A percentile compares a stretch with the other conserved stretches of the same genome.
Conservation (phyloP, 2,113 vertebrate species). For the Panurus biarmicus region DNA sequence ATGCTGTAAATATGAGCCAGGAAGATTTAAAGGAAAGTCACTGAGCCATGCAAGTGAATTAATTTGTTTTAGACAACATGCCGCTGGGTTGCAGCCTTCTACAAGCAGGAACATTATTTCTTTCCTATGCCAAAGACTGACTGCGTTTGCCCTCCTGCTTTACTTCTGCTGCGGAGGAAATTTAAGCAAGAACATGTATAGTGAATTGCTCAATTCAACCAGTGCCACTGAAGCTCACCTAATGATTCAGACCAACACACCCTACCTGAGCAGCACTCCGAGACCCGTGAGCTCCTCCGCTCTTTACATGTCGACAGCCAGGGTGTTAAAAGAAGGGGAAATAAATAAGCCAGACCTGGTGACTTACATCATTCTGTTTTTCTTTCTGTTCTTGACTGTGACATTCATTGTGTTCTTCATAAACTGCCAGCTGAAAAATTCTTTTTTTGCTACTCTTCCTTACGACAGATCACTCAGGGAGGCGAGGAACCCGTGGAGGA, state of each 20-base stretch:
- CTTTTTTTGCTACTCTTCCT: constrained; percentile 94
- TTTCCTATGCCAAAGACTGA: constrained; percentile 18
- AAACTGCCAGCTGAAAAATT: constrained; percentile 95
- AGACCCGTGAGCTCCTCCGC: constrained; percentile 85
- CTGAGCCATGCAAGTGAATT: not conserved
- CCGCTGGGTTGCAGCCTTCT: not conserved
- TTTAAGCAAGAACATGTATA: constrained; percentile 71
- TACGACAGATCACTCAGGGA: constrained; percentile 95
- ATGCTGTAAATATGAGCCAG: not conserved
- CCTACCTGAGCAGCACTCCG: constrained; percentile 82
- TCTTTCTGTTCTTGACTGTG: constrained; percentile 88
- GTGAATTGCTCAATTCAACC: constrained; percentile 89
- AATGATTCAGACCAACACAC: constrained; percentile 79
- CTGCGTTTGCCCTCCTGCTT: not conserved
- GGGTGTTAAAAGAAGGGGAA: constrained; percentile 84
- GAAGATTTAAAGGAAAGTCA: not conserved
- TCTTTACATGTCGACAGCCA: constrained; percentile 85
- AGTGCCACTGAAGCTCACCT: constrained; percentile 79
- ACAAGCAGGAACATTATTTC: not conserved
- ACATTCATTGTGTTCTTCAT: constrained; percentile 95
- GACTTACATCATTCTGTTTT: constrained; percentile 92
- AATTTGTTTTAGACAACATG: constrained; percentile 22
- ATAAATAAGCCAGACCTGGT: constrained; percentile 89
- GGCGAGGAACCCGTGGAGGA: constrained; percentile 88
- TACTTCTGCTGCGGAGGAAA: not conserved